These are phyloP conservation scores for Ormyrus pomaceus DNA, from an alignment of 2,888 invertebrate genomes.

Conservation along the genomic window DNA sequence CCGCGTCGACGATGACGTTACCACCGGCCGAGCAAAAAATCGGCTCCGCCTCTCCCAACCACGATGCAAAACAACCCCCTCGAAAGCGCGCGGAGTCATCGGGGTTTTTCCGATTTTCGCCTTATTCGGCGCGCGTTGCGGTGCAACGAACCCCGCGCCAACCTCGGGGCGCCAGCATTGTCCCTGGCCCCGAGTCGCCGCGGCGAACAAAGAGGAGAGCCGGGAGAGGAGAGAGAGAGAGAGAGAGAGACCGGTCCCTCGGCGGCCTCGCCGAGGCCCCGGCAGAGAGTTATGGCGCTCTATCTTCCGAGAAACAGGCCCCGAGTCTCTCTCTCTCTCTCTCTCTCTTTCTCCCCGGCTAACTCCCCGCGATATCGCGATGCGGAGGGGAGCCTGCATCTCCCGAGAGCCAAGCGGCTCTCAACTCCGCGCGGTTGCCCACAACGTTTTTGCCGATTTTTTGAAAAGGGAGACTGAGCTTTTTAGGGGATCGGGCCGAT, in stretches of 20 bases:
- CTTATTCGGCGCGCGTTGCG: conserved; percentile 12
- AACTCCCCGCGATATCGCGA: not conserved
- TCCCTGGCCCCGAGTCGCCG: not conserved
- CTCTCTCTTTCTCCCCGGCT: too few relatives aligned
- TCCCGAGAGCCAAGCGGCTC: too few relatives aligned
- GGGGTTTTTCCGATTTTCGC: conserved; percentile 16
- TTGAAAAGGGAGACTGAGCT: too few relatives aligned
- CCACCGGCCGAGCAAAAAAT: too few relatives aligned
- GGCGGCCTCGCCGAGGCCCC: too few relatives aligned
- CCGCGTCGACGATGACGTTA: too few relatives aligned
- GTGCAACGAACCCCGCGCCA: not conserved
- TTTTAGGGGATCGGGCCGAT: too few relatives aligned
- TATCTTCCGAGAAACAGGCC: conserved; percentile 41
- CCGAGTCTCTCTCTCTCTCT: not conserved
- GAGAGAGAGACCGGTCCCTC: not conserved
- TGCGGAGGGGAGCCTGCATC: not conserved
- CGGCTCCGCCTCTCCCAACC: too few relatives aligned
- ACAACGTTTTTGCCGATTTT: too few relatives aligned
- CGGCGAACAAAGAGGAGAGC: conserved; percentile 14
- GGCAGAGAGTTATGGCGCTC: conserved; percentile 28
- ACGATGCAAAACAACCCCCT: too few relatives aligned
- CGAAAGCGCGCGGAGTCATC: not conserved
- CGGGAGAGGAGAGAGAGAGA: not conserved
- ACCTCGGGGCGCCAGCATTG: not conserved
- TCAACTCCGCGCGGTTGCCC: too few relatives aligned